Evolutionary conservation across 2,888 invertebrate species (phyloP).

Genomic region (Watsonalla cultraria): DNA sequence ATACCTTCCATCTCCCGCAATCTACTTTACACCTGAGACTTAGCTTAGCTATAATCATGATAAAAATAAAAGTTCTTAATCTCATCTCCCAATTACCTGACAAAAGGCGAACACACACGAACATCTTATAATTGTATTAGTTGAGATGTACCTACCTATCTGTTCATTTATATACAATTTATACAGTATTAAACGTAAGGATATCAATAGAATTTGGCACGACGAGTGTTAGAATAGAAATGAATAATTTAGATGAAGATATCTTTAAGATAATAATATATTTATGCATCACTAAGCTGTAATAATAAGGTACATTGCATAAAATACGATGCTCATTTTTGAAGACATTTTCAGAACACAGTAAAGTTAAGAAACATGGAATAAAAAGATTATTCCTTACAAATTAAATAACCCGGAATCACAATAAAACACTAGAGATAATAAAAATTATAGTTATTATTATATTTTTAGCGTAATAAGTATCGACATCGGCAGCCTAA

Average conservation of each 20-base stretch:
- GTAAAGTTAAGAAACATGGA: too few relatives aligned
- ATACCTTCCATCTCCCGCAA: too few relatives aligned
- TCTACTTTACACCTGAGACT: too few relatives aligned
- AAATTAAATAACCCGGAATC: neutral
- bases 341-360: too few relatives aligned
- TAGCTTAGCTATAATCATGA: neutral
- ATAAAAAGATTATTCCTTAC: too few relatives aligned
- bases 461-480: too few relatives aligned
- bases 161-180: constrained; percentile 41
- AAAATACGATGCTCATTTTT: too few relatives aligned
- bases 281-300: too few relatives aligned
- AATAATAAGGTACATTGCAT: too few relatives aligned
- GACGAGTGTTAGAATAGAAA: constrained; percentile 10
- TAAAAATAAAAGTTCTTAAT: neutral
- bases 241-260: too few relatives aligned
- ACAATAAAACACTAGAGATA: too few relatives aligned
- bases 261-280: neutral
- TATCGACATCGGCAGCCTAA: neutral
- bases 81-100: constrained; percentile 23
- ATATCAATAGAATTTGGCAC: constrained; percentile 26
- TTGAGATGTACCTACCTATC: constrained; percentile 30
- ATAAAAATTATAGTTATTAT: too few relatives aligned
- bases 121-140: constrained; percentile 28
- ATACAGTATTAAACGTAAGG: constrained; percentile 25
- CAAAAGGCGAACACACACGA: constrained; percentile 16